These are phyloP conservation scores for Trichomycterus rosablanca DNA, from an alignment of 2,113 vertebrate genomes.

Conservation along the genomic window DNA sequence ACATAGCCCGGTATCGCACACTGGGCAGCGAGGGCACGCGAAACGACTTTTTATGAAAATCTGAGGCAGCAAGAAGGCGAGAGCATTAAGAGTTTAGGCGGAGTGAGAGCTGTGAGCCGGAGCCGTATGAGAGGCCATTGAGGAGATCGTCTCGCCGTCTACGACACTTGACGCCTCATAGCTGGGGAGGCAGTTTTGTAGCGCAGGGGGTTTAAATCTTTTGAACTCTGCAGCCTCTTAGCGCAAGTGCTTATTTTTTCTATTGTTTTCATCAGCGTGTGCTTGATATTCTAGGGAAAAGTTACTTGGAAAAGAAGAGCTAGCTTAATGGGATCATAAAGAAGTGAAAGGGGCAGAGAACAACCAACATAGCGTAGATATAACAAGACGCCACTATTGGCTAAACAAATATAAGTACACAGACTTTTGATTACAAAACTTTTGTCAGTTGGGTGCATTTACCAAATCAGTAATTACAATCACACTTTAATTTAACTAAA, in stretches of 20 bases:
- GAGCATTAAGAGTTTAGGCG: constrained; percentile 66
- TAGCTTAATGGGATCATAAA: no score
- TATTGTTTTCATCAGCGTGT: constrained; percentile 26
- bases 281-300: constrained; percentile 19
- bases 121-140: constrained; percentile 28
- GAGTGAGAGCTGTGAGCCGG: constrained; percentile 44
- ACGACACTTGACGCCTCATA: constrained; percentile 34
- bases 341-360: no score
- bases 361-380: no score
- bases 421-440: no score
- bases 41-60: constrained; percentile 73
- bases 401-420: no score
- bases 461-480: no score
- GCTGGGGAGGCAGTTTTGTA: constrained; percentile 19
- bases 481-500: no score
- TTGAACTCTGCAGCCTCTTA: constrained; percentile 34
- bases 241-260: constrained; percentile 2
- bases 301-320: constrained; percentile 30
- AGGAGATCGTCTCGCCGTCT: constrained; percentile 18
- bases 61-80: constrained; percentile 42
- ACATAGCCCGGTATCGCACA: constrained; percentile 96
- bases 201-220: constrained; percentile 24
- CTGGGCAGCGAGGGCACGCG: constrained; percentile 80
- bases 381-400: no score
- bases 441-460: no score